phyloP scores from a whole-genome alignment of 2,113 vertebrate species.

The Thalassarche chlororhynchos region DNA sequence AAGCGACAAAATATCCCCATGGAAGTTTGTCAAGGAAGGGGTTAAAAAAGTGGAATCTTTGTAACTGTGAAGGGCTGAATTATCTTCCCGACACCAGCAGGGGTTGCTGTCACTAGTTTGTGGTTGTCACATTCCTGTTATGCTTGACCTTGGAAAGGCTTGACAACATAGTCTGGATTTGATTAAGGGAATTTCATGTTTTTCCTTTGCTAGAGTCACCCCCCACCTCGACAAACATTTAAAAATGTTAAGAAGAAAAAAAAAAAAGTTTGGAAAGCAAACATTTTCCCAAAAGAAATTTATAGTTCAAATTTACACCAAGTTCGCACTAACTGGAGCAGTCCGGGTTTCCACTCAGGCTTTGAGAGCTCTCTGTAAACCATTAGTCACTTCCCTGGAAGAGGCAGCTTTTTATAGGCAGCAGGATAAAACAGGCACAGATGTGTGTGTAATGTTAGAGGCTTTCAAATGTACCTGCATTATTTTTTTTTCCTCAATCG shows the following conservation, averaged over 20 bases:
- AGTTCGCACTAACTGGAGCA: conserved; percentile 77
- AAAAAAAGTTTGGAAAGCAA: conserved; percentile 75
- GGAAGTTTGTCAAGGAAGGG: background rate
- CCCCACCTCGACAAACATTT: conserved; percentile 79
- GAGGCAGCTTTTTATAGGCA: conserved; percentile 72
- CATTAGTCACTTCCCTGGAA: conserved; percentile 81
- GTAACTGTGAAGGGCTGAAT: conserved; percentile 25
- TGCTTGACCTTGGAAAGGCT: conserved; percentile 75
- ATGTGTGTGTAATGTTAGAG: conserved; percentile 69
- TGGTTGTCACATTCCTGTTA: conserved; percentile 70
- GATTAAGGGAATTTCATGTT: conserved; percentile 77
- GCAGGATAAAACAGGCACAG: conserved; percentile 74
- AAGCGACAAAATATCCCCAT: fast-evolving
- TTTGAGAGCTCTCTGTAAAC: conserved; percentile 74
- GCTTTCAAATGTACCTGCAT: conserved; percentile 69
- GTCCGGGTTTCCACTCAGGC: conserved; percentile 71
- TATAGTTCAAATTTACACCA: conserved; percentile 84
- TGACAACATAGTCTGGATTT: conserved; percentile 73
- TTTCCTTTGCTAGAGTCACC: conserved; percentile 76
- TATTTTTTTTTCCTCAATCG: background rate
- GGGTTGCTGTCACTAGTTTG: conserved; percentile 69
- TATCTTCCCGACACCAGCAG: conserved; percentile 68
- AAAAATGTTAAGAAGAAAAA: conserved; percentile 61
- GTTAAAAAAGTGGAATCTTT: conserved; percentile 12
- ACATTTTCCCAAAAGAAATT: conserved; percentile 80